phyloP scores from a whole-genome alignment of 2,888 invertebrate genomes.

The Drosophila leonis region DNA sequence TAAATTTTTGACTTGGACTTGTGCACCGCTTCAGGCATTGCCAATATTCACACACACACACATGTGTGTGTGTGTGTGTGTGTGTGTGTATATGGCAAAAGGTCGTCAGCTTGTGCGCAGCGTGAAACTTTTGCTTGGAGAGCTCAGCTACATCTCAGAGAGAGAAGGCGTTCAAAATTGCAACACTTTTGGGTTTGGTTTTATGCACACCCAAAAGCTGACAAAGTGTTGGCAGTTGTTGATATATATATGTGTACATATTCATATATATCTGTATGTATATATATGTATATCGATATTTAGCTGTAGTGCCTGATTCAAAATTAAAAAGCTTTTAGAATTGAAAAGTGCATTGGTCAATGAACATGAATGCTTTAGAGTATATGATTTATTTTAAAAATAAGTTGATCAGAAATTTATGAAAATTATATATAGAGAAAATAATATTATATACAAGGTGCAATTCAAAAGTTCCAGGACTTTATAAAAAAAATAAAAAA shows the following conservation, averaged over 20 bases:
- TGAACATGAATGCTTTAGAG: background rate
- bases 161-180: constrained; percentile 57
- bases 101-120: constrained; percentile 68
- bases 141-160: constrained; percentile 24
- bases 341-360: background rate
- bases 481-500: too few species aligned
- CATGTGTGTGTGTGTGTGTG: constrained; percentile 33
- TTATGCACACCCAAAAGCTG: constrained; percentile 49
- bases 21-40: constrained; percentile 56
- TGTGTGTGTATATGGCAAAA: constrained; percentile 59
- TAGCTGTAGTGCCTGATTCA: background rate
- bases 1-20: constrained; percentile 56
- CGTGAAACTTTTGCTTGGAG: constrained; percentile 53
- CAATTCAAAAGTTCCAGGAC: too few species aligned
- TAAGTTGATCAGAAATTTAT: background rate
- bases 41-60: constrained; percentile 42
- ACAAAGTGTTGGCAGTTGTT: constrained; percentile 26
- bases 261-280: too few species aligned
- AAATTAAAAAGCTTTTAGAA: background rate
- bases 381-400: background rate
- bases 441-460: too few species aligned
- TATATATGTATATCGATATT: background rate
- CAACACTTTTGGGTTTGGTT: constrained; percentile 46
- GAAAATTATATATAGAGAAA: background rate
- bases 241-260: background rate